Evolutionary conservation across 2,797 vertebrate species (phyloP), one percentile per base, ranked within the genome.

Genomic region (Miichthys miiuy): DNA sequence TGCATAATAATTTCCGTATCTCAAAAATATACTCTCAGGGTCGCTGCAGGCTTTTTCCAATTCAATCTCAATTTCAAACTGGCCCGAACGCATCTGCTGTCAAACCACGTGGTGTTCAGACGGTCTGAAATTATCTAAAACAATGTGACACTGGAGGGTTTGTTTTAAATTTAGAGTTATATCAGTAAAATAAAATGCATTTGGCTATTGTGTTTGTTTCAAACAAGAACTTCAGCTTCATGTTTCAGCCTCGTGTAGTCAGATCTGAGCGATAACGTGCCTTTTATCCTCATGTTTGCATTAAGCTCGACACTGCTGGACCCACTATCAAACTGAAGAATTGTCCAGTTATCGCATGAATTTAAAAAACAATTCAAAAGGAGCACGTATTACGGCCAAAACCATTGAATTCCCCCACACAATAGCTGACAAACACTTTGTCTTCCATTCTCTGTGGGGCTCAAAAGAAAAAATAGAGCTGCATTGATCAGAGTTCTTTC

Each of bases 1-100:
- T 85, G 89, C 71, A 87, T 87, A 64, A 77, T 62, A 76, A 84
- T 72, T 66, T 3, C 2, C 11, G 61, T 62, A 84, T 86, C 77
- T 57, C 47, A 9, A 52, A 38, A 72, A 58, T 42, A 42, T 48
- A 27, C 74, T 83, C 64, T 78, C 60, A 63, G 65, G 51, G 38
- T 3, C 5, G 30, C 76, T 80, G 71, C 48, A 75, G 72, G 72
- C 52, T 57, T 75, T 34, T 72, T 84, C 44, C 44, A 55, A 34
- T 71, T 74, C 14, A 30, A 5, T 50, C 75, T 78, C 66, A 61
- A 48, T 76, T 81, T 75, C 47, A 75, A 54, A 79, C 23, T 16
- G 55, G 23, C 27, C 30, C 17, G 42, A 61, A 64, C 21, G 42
- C 62, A 60, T 70, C 66, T 61, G 70, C 67, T 56, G 23, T 67